Conservation (phyloP, 2,888 invertebrate species). For the Polia nebulosa region DNA sequence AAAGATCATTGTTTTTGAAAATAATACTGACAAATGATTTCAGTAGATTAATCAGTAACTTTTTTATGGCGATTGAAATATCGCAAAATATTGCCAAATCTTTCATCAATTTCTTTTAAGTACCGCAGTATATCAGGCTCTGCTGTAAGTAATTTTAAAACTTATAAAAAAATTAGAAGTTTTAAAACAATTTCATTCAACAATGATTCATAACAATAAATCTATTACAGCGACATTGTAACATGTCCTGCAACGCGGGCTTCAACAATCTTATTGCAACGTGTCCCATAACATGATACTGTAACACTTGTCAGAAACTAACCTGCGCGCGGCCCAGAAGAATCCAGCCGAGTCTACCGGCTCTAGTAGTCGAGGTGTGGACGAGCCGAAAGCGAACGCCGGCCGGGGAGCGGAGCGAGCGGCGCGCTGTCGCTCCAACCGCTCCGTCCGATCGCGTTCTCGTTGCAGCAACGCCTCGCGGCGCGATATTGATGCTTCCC, state of each 20-base stretch:
- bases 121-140: neutral
- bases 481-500: conserved; percentile 96
- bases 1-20: conserved; percentile 50
- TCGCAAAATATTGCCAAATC: conserved; percentile 2
- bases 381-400: conserved; percentile 97
- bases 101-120: too few species aligned
- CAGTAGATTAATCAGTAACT: conserved; percentile 6
- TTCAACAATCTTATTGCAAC: conserved; percentile 17
- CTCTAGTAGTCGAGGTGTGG: conserved; percentile 96
- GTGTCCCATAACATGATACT: neutral
- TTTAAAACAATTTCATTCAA: conserved; percentile 1
- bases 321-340: conserved; percentile 97
- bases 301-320: conserved; percentile 33
- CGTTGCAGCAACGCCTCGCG: conserved; percentile 96
- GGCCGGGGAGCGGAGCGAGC: conserved; percentile 92
- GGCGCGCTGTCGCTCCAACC: conserved; percentile 95
- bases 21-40: conserved; percentile 39
- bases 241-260: conserved; percentile 4
- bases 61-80: neutral
- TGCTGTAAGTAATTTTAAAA: neutral
- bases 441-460: conserved; percentile 96
- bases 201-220: conserved; percentile 16
- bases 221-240: neutral
- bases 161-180: neutral
- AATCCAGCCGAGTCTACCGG: conserved; percentile 95